Evolutionary conservation across 2,888 invertebrate genomes (phyloP).

Genomic region (Loripinus fragilis): DNA sequence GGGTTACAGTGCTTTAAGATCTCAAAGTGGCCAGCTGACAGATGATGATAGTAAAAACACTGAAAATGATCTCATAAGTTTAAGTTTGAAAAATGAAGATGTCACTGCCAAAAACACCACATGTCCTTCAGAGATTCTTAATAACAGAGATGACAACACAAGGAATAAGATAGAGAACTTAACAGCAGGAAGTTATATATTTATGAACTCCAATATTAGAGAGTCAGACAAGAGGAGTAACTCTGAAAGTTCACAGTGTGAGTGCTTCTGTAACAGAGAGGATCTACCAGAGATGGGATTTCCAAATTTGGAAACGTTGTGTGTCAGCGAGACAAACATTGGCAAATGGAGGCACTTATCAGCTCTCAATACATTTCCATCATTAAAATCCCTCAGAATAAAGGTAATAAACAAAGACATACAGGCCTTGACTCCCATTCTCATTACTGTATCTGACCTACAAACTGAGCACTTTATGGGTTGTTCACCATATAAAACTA

Average conservation of each 20-base stretch:
- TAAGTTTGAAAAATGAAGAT: background rate
- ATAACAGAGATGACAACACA: background rate
- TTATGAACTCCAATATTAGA: background rate
- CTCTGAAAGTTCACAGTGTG: constrained; percentile 18
- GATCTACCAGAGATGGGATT: constrained; percentile 46
- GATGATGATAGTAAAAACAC: background rate
- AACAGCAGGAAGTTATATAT: constrained; percentile 15
- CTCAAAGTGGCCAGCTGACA: background rate
- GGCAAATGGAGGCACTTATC: constrained; percentile 69
- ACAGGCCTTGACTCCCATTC: too few species aligned
- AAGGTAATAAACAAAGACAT: too few species aligned
- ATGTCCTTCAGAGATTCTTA: too few species aligned
- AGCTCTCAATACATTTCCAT: constrained; percentile 70
- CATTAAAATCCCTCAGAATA: constrained; percentile 68
- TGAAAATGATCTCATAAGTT: background rate
- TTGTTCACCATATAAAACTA: too few species aligned
- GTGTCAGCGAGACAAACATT: constrained; percentile 75
- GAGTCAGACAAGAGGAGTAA: constrained; percentile 1
- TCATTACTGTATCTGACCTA: too few species aligned
- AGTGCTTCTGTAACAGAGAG: constrained; percentile 11
- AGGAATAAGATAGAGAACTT: constrained; percentile 4
- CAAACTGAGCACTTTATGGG: too few species aligned
- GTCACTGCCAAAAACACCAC: background rate
- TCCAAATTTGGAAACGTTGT: constrained; percentile 66
- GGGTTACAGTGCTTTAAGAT: background rate